Evolutionary conservation across 2,113 vertebrate genomes (phyloP), one percentile per base, ranked within the genome.

Genomic region (Cisticola juncidis): DNA sequence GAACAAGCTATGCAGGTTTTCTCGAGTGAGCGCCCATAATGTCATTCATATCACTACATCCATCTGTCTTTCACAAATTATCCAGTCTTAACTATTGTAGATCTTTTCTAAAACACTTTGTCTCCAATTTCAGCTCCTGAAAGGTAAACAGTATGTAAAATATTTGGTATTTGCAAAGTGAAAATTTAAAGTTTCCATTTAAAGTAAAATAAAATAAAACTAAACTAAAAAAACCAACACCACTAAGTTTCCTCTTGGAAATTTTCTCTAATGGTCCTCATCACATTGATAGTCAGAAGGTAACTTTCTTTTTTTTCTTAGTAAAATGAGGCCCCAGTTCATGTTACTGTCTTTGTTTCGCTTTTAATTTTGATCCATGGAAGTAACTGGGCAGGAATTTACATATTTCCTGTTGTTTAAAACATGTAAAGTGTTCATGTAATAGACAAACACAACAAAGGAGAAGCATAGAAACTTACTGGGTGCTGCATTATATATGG

Each of bases 401-500:
- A 80, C 33, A 47, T 73, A 80, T 19, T 81, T 93, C 35, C 85
- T 83, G 48, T n/a, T 64, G 42, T 51, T 88, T 73, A n/a, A 88
- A 95, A 33, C 62, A 77, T 28, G n/a, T 4, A 12, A 88, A 81
- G 14, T 33, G 9, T 90, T 96, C 61, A 74, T 36, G 71, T 38
- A 57, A 51, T 31, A 50, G 19, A 47, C 33, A 72, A 93, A 86
- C 23, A 92, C 24, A 72, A 42, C 25, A 84, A 61, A 3, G 3
- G 17, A 90, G 53, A 91, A 79, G 42, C 19, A 83, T 20, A 60
- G 62, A 94, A 78, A 98, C 99, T 99, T 99, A 99, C 99, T n/a
- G 99, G 99, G 97, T 99, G 99, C 97, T 99, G 99, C 98, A 99
- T 98, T 96, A 99, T 99, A 85, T 99, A 99, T 26, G 99, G 98